phyloP scores from a whole-genome alignment of 2,888 invertebrate genomes.

The Drosophila vallismaia region DNA sequence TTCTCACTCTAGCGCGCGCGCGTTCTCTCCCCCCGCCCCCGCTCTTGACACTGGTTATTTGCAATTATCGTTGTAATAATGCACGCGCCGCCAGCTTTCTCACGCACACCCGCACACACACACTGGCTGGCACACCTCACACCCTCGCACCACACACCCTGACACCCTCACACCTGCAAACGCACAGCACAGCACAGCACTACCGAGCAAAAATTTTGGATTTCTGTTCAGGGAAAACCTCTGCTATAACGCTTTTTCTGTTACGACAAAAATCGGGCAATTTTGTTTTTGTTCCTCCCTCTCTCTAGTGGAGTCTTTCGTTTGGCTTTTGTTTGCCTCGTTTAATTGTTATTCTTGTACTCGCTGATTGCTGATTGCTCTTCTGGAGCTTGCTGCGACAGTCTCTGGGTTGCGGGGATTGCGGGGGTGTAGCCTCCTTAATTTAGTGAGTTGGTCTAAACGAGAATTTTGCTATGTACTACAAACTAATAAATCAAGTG shows the following conservation, averaged over 20 bases:
- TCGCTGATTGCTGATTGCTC: not conserved
- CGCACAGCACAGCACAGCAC: not conserved
- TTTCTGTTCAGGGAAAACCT: slow-evolving; percentile 3
- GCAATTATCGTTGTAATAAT: slow-evolving; percentile 39
- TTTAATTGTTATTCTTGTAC: not conserved
- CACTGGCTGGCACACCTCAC: not conserved
- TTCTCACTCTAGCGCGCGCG: not conserved
- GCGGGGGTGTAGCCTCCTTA: slow-evolving; percentile 22
- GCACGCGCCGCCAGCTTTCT: slow-evolving; percentile 45
- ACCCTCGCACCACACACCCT: not conserved
- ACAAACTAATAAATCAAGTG: slow-evolving; percentile 38
- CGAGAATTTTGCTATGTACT: slow-evolving; percentile 37
- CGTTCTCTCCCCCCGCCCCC: slow-evolving; percentile 27
- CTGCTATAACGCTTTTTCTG: slow-evolving; percentile 3
- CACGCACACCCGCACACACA: slow-evolving; percentile 26
- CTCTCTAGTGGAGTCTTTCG: slow-evolving; percentile 1
- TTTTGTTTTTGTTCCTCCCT: not conserved
- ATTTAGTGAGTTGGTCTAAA: slow-evolving; percentile 37
- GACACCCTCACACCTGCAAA: not conserved
- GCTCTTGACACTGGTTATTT: slow-evolving; percentile 23
- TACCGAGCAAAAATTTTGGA: slow-evolving; percentile 17
- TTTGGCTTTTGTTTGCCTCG: not conserved
- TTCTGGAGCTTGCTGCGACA: slow-evolving; percentile 1
- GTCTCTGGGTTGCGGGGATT: slow-evolving; percentile 14
- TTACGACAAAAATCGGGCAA: slow-evolving; percentile 1